These are phyloP conservation scores for Antheraea mylitta DNA, from an alignment of 1,140 invertebrate species.

Conservation along the genomic window DNA sequence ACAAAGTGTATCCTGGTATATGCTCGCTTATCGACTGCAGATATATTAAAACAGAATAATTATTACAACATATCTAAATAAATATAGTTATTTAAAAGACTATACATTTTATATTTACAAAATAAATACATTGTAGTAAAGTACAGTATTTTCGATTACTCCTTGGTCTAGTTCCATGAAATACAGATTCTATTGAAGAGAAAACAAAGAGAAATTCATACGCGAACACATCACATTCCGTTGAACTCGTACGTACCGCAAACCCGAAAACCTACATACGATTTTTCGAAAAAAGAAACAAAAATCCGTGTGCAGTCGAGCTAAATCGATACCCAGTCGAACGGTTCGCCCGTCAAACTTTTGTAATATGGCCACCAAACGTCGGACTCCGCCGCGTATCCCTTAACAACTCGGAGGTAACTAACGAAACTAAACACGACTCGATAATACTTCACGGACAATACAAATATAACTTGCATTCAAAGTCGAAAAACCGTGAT, in stretches of 20 bases:
- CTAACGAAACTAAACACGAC: slow-evolving; percentile 47
- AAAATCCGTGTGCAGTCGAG: slow-evolving; percentile 42
- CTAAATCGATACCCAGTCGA: slow-evolving; percentile 57
- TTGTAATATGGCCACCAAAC: slow-evolving; percentile 45
- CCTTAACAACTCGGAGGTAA: slow-evolving; percentile 17
- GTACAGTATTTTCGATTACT: neutral
- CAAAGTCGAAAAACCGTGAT: slow-evolving; percentile 69
- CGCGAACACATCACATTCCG: slow-evolving; percentile 51
- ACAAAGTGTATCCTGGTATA: too few species aligned
- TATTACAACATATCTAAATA: too few species aligned
- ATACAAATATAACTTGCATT: slow-evolving; percentile 69
- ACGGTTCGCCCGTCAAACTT: slow-evolving; percentile 56
- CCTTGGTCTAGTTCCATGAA: slow-evolving; percentile 38
- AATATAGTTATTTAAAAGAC: too few species aligned
- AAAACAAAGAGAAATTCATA: slow-evolving; percentile 37
- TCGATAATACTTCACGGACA: slow-evolving; percentile 57
- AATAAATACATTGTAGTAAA: too few species aligned
- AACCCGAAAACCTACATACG: slow-evolving; percentile 73
- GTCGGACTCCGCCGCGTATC: slow-evolving; percentile 9
- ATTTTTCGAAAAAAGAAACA: slow-evolving; percentile 64
- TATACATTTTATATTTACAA: too few species aligned
- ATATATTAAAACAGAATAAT: too few species aligned
- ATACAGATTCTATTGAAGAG: slow-evolving; percentile 36
- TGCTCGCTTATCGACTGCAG: too few species aligned
- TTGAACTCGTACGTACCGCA: slow-evolving; percentile 61